Evolutionary conservation across 1,140 invertebrate genomes (phyloP), one percentile per base, ranked within the genome.

Genomic region (Notospermus geniculatus): DNA sequence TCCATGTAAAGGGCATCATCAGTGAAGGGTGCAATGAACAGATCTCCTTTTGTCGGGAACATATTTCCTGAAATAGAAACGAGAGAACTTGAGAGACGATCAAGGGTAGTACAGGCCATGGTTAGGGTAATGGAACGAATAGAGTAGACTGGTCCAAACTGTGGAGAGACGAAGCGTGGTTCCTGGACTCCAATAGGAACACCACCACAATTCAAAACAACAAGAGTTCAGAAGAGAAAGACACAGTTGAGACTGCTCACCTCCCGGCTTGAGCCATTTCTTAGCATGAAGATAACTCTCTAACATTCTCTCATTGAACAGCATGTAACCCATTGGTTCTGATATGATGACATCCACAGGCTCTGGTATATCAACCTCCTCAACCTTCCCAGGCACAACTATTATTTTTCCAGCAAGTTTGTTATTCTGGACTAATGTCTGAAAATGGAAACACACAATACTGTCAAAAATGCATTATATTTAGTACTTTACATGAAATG

Each of bases 251-350:
- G n/a, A n/a, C n/a, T n/a, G n/a, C n/a, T 72, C 74, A 85, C 93
- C 94, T 77, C 88, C 88, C 54, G 92, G 90, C 82, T 89, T 90
- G 15, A 99, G 84, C 93, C 95, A 99, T 77, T 98, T 98, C 76
- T 98, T 97, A 2, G 96, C 95, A 84, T 98, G 95, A 50, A 99
- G 83, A 83, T 96, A 99, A 4, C 95, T 97, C 84, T 99, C 97
- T 64, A 99, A 83, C 97, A 99, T 99, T 68, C 97, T 86, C 82
- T 99, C 97, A 83, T 99, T 99, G 75, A 97, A 97, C 13, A 99
- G 83, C 97, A 99, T 99, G 75, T 99, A 99, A 28, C 97, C 97
- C 97, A 99, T 99, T 0, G 97, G 97, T 83, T 99, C 97, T 9
- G 95, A 98, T 64, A 99, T 95, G 71, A 99, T 97, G 29, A 97